Evolutionary conservation across 92 coral and sea anemone species (phyloP), one percentile per base, ranked within the genome.

Genomic region (Hydrozoanthus gracilis): DNA sequence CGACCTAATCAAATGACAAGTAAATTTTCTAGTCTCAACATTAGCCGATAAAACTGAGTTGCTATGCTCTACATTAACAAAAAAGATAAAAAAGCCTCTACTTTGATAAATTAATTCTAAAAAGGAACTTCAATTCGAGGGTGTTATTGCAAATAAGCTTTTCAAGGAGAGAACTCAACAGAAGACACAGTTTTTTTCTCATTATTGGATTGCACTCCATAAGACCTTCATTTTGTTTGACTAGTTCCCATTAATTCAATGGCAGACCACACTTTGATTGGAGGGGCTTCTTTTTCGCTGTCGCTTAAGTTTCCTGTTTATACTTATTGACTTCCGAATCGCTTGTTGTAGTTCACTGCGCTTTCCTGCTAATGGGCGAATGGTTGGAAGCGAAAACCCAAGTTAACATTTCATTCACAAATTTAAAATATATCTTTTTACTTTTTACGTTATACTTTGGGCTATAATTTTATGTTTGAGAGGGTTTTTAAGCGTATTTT

Each of bases 211-310:
- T 17, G 74, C 48, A 44, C 46, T 64, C 74, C 73, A 65, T 74
- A 80, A 67, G 17, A 51, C 60, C 47, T n/a, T 66, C 45, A 13
- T 62, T 49, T 80, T 66, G 72, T 66, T 80, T 80, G 70, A 6
- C 85, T 20, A 46, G 56, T 35, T 49, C 3, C 61, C 85, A 80
- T 80, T 80, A 80, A 65, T 64, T 11, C 74, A 64, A 80, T 80
- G 73, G 52, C 52, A 51, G 60, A 49, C 50, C 85, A 17, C n/a
- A 49, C 16, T 80, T 66, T 80, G 85, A 80, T 80, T 80, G 85
- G 85, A 65, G 50, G 85, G 46, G 27, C 10, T 6, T 17, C 56
- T 16, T 15, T 35, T 45, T 16, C 64, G 85, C 75, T 27, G 46
- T 80, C 85, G 51, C 17, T 27, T n/a, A 49, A 20, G 51, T 66